phyloP scores from a whole-genome alignment of 2,888 invertebrate species.

The Archips xylosteana region DNA sequence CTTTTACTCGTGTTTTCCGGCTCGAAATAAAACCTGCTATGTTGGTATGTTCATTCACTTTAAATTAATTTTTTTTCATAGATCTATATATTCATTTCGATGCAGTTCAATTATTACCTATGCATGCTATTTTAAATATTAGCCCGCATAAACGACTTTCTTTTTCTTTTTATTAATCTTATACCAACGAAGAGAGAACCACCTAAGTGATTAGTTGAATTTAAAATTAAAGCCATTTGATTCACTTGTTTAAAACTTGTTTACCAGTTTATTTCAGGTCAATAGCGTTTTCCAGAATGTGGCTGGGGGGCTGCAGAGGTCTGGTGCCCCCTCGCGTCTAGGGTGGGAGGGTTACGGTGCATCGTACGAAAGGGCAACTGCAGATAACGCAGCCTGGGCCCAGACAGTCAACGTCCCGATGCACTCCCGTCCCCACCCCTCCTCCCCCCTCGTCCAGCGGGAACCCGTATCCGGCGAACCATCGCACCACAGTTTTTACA shows the following conservation, averaged over 20 bases:
- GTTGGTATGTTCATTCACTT: no score
- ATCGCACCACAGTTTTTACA: constrained; percentile 69
- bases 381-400: constrained; percentile 81
- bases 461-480: constrained; percentile 76
- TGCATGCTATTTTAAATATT: no score
- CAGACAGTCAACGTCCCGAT: constrained; percentile 85
- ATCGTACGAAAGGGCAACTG: constrained; percentile 85
- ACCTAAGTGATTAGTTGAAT: constrained; percentile 4
- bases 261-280: constrained; percentile 76
- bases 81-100: no score
- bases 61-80: no score
- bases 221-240: neutral
- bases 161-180: no score
- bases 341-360: constrained; percentile 81
- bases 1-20: no score
- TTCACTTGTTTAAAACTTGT: constrained; percentile 57
- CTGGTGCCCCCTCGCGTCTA: constrained; percentile 63
- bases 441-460: constrained; percentile 59
- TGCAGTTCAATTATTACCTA: no score
- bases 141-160: no score
- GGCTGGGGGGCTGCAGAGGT: constrained; percentile 72
- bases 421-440: constrained; percentile 66
- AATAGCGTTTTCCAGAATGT: constrained; percentile 72
- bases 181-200: no score
- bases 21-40: no score